Conservation (phyloP, 2,888 invertebrate genomes). For the Agrilus mali region DNA sequence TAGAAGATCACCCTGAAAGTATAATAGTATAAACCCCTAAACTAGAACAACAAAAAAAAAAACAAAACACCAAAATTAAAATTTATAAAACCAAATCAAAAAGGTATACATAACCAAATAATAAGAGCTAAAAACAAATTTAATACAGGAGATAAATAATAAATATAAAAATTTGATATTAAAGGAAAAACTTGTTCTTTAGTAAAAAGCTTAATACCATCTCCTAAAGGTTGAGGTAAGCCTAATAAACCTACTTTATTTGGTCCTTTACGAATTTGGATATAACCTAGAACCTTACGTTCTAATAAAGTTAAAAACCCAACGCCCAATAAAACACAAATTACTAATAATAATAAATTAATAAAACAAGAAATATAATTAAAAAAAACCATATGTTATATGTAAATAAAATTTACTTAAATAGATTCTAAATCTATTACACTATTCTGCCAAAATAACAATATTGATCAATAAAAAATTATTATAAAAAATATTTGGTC, state of each 20-base stretch:
- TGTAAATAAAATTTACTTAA: slow-evolving; percentile 42
- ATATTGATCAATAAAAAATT: slow-evolving; percentile 32
- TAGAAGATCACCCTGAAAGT: slow-evolving; percentile 53
- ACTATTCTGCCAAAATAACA: slow-evolving; percentile 55
- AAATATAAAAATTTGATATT: slow-evolving; percentile 46
- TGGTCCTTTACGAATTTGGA: slow-evolving; percentile 62
- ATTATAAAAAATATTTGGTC: slow-evolving; percentile 49
- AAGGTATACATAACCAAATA: slow-evolving; percentile 46
- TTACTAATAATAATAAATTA: slow-evolving; percentile 39
- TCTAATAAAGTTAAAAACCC: slow-evolving; percentile 63
- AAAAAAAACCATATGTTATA: slow-evolving; percentile 39
- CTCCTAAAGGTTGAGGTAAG: slow-evolving; percentile 55
- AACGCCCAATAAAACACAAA: slow-evolving; percentile 49
- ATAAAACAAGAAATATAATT: slow-evolving; percentile 12
- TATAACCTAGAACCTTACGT: slow-evolving; percentile 56
- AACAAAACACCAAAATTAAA: slow-evolving; percentile 49
- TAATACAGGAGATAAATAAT: slow-evolving; percentile 47
- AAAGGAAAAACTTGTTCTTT: slow-evolving; percentile 48
- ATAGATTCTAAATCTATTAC: slow-evolving; percentile 60
- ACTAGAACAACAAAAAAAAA: slow-evolving; percentile 52
- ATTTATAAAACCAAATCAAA: slow-evolving; percentile 38
- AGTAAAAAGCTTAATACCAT: slow-evolving; percentile 60
- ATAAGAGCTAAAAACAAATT: slow-evolving; percentile 46
- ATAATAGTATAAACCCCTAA: slow-evolving; percentile 52
- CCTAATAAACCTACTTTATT: slow-evolving; percentile 56